Evolutionary conservation across 1,140 invertebrate species (phyloP).

Genomic region (Brachionus manjavacas): DNA sequence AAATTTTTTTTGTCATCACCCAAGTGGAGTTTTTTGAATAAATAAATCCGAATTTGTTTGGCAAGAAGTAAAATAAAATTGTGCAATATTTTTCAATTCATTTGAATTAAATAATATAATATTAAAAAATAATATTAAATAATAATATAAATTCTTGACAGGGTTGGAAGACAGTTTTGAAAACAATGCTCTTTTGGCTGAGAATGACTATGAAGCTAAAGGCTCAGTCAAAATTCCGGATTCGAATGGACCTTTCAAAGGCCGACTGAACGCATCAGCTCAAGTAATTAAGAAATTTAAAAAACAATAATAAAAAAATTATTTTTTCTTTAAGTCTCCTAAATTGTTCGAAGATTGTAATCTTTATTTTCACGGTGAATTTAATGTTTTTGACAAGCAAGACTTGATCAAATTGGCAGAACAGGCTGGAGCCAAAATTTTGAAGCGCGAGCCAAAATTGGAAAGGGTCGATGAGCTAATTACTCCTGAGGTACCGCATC

Average conservation of each 20-base stretch:
- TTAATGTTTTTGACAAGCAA: constrained; percentile 31
- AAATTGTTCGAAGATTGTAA: constrained; percentile 41
- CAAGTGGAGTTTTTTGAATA: too few relatives aligned
- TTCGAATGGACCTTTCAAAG: constrained; percentile 31
- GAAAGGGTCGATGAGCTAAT: constrained; percentile 35
- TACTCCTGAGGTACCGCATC: constrained; percentile 9
- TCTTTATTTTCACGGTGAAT: constrained; percentile 35
- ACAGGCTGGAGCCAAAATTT: constrained; percentile 2
- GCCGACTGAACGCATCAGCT: constrained; percentile 13
- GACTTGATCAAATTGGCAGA: constrained; percentile 17
- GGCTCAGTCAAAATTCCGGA: constrained; percentile 24
- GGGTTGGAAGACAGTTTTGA: constrained; percentile 16
- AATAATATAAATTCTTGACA: not conserved
- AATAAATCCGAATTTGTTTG: too few relatives aligned
- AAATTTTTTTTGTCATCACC: too few relatives aligned
- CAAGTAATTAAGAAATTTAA: not conserved
- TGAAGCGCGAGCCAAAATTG: constrained; percentile 35
- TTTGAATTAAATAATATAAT: too few relatives aligned
- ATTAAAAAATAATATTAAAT: too few relatives aligned
- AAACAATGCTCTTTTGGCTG: not conserved
- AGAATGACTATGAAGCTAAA: constrained; percentile 32
- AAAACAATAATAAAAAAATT: not conserved
- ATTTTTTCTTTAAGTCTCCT: not conserved
- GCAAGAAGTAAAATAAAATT: too few relatives aligned
- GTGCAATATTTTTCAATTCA: not conserved